Percentiles rank a stretch among this genome's conserved stretches.
Evolutionary conservation across 1,140 invertebrate species (phyloP).

Genomic region (Ostrea edulis): DNA sequence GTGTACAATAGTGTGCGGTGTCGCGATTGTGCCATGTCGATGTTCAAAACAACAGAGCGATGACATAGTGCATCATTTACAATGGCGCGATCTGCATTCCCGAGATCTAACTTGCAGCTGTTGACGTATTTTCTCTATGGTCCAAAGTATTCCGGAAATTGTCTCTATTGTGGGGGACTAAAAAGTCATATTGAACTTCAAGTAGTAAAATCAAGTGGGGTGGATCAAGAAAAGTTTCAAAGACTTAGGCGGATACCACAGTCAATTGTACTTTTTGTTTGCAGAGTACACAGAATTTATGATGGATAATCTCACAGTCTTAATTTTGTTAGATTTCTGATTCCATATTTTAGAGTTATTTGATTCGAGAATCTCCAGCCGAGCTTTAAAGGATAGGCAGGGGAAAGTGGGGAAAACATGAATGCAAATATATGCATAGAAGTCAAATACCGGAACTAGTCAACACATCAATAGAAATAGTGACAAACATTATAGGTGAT

Average conservation of each 20-base stretch:
- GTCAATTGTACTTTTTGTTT: too few species aligned
- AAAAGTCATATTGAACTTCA: not conserved
- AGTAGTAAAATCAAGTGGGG: not conserved
- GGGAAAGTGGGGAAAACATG: too few species aligned
- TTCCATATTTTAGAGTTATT: too few species aligned
- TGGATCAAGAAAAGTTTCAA: not conserved
- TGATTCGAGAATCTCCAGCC: too few species aligned
- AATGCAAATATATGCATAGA: not conserved
- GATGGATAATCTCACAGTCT: too few species aligned
- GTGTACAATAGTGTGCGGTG: not conserved
- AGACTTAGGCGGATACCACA: too few species aligned
- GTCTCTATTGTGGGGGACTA: not conserved
- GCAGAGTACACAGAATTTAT: too few species aligned
- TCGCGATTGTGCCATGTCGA: not conserved
- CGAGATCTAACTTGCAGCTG: too few species aligned
- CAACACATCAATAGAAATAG: too few species aligned
- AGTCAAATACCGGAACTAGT: not conserved
- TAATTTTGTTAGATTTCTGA: too few species aligned
- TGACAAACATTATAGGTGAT: too few species aligned
- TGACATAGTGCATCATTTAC: not conserved
- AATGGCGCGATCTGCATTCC: not conserved
- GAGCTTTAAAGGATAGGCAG: not conserved
- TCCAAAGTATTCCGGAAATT: not conserved
- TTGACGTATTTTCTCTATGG: not conserved
- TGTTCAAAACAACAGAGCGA: not conserved